These are phyloP conservation scores for Betta splendens DNA, from an alignment of 2,797 vertebrate genomes.

Conservation along the genomic window DNA sequence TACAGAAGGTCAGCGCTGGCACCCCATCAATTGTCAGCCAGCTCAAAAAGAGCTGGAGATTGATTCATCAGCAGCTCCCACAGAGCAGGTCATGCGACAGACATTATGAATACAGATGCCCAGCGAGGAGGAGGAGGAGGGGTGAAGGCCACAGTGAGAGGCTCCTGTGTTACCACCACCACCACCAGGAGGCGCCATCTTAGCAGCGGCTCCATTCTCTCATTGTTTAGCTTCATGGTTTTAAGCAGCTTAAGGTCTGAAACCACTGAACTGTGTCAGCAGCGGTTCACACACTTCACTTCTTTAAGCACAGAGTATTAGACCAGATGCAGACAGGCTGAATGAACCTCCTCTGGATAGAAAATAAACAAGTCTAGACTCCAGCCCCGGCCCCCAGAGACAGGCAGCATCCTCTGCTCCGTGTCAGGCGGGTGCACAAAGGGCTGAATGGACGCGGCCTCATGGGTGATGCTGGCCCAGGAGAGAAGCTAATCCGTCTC, in stretches of 20 bases:
- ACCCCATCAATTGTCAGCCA: constrained; percentile 43
- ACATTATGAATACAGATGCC: constrained; percentile 36
- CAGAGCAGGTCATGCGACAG: constrained; percentile 10
- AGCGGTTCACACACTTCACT: no score
- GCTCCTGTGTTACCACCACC: no score
- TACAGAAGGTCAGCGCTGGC: constrained; percentile 59
- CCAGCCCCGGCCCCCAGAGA: constrained; percentile 3
- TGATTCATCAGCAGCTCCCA: constrained; percentile 48
- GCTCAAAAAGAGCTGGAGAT: constrained; percentile 45
- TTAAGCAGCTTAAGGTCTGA: no score
- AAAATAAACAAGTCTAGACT: background rate
- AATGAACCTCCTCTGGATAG: background rate
- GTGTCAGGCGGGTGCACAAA: constrained; percentile 8
- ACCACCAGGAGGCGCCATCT: no score
- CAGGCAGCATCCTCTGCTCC: constrained; percentile 10
- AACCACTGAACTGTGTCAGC: no score
- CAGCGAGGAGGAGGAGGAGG: constrained; percentile 10
- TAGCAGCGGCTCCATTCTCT: no score
- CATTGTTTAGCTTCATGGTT: no score
- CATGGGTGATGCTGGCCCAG: background rate
- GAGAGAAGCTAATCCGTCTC: constrained; percentile 1
- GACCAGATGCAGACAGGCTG: background rate
- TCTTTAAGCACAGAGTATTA: no score
- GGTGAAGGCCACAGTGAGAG: constrained; percentile 6
- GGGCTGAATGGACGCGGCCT: constrained; percentile 11